Base-by-base conservation (phyloP, 2,888 invertebrate species). In the Zhengitettix transpicula region DNA sequence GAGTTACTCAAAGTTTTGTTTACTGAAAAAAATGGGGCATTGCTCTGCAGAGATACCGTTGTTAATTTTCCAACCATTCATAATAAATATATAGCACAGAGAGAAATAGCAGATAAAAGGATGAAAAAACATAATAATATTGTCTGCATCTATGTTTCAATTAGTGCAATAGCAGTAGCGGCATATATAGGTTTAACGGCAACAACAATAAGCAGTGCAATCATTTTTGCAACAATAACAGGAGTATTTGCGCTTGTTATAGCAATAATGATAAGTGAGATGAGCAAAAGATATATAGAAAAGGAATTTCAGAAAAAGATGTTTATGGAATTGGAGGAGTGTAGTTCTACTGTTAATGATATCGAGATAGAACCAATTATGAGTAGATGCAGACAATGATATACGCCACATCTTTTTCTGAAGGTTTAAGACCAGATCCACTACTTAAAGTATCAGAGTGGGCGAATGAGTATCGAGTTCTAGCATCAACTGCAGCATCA, bases 311-410 rank as follows among this genome's bases (percentile, higher is more conserved):
- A 58, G 52, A 58, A 58, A 28, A 58, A 58, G 52, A 58, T 58
- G 52, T 58, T 58, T 52, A 53, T 58, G 52, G 58, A 58, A 52
- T 40, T 58, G 52, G 58, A 52, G 14, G 58, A 58, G 58, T 52
- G 58, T 58, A 52, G 58, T 52, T 1, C 52, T 52, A 58, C 51
- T 57, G 5, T 57, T 52, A 57, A 12, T 42, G 16, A 52, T 52
- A 7, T 52, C n/a, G 53, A 47, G 47, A 47, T 47, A 47, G 47
- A 47, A 47, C 47, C 15, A 52, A 52, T 52, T 9, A 52, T 52
- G 53, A 15, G 14, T 9, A 52, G 15, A 15, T 11, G 53, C 53
- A 11, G 15, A 15, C 53, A 52, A 52, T 52, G 53, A 52, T 52
- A 52, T 52, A 52, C 16, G n/a, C 53, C 10, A 52, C 16, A 52